phyloP scores from a whole-genome alignment of 2,888 invertebrate genomes.

The Lamellibrachia columna region DNA sequence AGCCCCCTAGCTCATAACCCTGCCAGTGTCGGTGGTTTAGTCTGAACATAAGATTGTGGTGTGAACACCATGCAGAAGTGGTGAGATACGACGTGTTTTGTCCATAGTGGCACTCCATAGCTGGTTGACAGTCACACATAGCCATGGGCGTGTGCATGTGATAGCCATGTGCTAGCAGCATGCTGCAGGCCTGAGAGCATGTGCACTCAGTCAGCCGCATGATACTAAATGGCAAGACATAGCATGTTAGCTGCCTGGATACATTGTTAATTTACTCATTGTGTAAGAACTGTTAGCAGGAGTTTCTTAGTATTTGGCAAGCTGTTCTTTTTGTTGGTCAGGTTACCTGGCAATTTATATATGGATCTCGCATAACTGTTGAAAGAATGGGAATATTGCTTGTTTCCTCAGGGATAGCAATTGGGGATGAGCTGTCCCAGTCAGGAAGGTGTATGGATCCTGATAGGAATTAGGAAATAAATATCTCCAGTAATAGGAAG shows the following conservation, averaged over 20 bases:
- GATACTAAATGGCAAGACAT: neutral
- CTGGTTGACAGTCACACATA: slow-evolving; percentile 6
- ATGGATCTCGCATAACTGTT: neutral
- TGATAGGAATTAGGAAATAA: neutral
- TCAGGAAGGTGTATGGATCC: neutral
- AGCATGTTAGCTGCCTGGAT: neutral
- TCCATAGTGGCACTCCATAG: neutral
- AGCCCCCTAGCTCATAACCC: neutral
- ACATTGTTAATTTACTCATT: neutral
- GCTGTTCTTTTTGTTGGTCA: neutral
- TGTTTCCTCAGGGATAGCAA: neutral
- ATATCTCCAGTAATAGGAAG: neutral
- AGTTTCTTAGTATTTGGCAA: neutral
- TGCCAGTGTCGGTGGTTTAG: neutral
- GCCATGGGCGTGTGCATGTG: slow-evolving; percentile 3
- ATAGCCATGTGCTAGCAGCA: neutral
- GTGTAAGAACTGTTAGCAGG: neutral
- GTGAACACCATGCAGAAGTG: neutral
- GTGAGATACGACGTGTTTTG: neutral
- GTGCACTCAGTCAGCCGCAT: neutral
- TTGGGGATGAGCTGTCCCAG: neutral
- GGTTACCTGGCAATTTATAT: neutral
- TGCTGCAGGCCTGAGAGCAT: neutral
- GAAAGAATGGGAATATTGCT: neutral
- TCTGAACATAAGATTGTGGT: neutral